Conservation (phyloP, 2,888 invertebrate genomes). For the Microchrysa polita region DNA sequence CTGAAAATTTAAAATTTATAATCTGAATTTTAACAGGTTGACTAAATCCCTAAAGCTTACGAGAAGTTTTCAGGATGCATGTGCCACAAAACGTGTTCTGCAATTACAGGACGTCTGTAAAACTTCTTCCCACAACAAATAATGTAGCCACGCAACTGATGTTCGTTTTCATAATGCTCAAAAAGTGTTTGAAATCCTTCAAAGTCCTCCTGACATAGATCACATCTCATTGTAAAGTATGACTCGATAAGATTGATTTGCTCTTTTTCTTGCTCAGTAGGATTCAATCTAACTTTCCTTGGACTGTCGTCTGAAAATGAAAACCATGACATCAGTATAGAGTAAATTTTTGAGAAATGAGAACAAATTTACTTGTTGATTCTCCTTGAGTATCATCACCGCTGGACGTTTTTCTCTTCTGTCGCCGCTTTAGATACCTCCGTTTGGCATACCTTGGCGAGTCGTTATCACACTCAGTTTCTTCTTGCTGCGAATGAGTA, state of each 20-base stretch:
- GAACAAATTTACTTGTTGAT: too few relatives aligned
- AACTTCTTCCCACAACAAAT: slow-evolving; percentile 52
- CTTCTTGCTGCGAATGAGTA: too few relatives aligned
- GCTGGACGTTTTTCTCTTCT: too few relatives aligned
- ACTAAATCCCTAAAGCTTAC: not conserved
- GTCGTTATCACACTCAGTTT: too few relatives aligned
- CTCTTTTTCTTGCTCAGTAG: slow-evolving; percentile 41
- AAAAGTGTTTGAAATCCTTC: slow-evolving; percentile 48
- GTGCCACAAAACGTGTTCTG: slow-evolving; percentile 53
- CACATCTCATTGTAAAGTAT: slow-evolving; percentile 51
- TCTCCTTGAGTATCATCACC: too few relatives aligned
- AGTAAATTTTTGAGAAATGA: too few relatives aligned
- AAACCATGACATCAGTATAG: too few relatives aligned
- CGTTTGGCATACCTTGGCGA: too few relatives aligned
- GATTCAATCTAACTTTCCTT: too few relatives aligned
- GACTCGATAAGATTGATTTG: slow-evolving; percentile 46
- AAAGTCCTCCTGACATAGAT: slow-evolving; percentile 49
- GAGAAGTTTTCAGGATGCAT: slow-evolving; percentile 52
- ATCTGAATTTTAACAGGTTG: not conserved
- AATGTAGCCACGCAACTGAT: slow-evolving; percentile 52
- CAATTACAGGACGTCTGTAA: slow-evolving; percentile 49
- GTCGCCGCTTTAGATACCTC: too few relatives aligned
- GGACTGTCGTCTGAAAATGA: too few relatives aligned
- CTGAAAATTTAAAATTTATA: slow-evolving; percentile 21
- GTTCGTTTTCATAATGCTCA: slow-evolving; percentile 50